These are phyloP conservation scores for Galeopsomyia nigrocyanea DNA, from an alignment of 2,888 invertebrate species.

Conservation along the genomic window DNA sequence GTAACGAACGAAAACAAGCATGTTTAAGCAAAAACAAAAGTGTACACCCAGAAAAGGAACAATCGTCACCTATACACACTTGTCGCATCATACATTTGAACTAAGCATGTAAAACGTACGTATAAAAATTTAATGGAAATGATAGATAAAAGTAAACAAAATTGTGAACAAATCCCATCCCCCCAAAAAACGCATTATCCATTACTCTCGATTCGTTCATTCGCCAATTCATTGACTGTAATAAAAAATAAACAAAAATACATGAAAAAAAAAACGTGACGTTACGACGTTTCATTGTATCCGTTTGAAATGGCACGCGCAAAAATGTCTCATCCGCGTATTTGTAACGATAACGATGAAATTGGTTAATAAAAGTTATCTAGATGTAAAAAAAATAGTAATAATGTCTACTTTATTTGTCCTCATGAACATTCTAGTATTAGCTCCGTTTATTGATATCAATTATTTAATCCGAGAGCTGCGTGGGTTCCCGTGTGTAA, in stretches of 20 bases:
- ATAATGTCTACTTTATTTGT: constrained; percentile 21
- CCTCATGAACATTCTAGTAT: neutral
- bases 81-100: constrained; percentile 38
- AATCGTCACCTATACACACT: constrained; percentile 28
- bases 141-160: constrained; percentile 38
- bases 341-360: constrained; percentile 68
- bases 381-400: constrained; percentile 62
- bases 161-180: neutral
- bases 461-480: too few species aligned
- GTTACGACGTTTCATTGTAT: constrained; percentile 66
- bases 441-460: neutral
- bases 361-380: constrained; percentile 70
- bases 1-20: constrained; percentile 55
- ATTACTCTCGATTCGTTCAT: constrained; percentile 60
- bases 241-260: constrained; percentile 38
- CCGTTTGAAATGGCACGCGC: constrained; percentile 63
- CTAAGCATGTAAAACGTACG: constrained; percentile 21
- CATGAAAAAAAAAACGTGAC: constrained; percentile 42
- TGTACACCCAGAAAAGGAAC: constrained; percentile 16
- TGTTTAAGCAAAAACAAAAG: constrained; percentile 41
- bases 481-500: too few species aligned
- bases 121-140: constrained; percentile 27
- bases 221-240: constrained; percentile 64
- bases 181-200: constrained; percentile 31
- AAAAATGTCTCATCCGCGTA: constrained; percentile 61